Evolutionary conservation across 2,888 invertebrate species (phyloP).

Genomic region (Scaeva pyrastri): DNA sequence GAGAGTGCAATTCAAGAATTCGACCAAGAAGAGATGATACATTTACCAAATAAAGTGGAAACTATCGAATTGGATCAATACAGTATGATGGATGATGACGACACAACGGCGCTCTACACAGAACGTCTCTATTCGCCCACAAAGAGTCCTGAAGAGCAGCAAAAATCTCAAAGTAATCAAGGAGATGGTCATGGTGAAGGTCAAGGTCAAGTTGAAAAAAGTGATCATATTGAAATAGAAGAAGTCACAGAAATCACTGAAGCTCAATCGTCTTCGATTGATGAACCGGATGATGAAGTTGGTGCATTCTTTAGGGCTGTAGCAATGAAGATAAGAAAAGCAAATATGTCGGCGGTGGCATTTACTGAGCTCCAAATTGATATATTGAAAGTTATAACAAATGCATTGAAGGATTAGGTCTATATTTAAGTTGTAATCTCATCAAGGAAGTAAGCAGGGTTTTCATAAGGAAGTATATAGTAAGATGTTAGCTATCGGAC

Average conservation of each 20-base stretch:
- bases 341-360: constrained; percentile 81
- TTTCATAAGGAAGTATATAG: no score
- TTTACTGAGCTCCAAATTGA: constrained; percentile 82
- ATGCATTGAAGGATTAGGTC: constrained; percentile 78
- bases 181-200: no score
- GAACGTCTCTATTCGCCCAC: constrained; percentile 55
- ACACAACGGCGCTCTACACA: constrained; percentile 54
- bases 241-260: neutral
- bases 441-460: neutral
- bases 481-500: no score
- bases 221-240: neutral
- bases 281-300: constrained; percentile 80
- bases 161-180: neutral
- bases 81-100: constrained; percentile 10
- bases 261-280: neutral
- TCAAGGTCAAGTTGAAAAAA: no score
- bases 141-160: constrained; percentile 1
- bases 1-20: neutral
- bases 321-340: constrained; percentile 82
- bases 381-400: constrained; percentile 81
- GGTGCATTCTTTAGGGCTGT: constrained; percentile 82
- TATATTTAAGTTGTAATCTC: neutral
- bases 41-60: neutral
- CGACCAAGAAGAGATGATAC: constrained; percentile 24
- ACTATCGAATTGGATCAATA: constrained; percentile 10